A percentile compares a stretch with the other conserved stretches of the same genome.
Conservation (phyloP, 2,113 vertebrate genomes). For the Saguinus imperator region DNA sequence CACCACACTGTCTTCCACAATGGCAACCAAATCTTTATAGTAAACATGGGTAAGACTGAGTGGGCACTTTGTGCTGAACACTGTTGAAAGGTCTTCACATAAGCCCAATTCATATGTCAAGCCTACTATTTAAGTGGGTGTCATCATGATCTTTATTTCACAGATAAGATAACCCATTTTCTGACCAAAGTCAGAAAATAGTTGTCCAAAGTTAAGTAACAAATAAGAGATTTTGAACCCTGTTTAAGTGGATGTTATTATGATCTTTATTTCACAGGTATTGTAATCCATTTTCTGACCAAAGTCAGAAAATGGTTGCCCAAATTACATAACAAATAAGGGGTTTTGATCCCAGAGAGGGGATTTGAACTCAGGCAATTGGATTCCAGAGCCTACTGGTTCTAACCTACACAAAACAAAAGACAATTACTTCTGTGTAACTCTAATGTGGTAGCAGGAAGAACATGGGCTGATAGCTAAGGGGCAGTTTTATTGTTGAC, state of each 20-base stretch:
- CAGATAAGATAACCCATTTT: not conserved
- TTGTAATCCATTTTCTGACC: not conserved
- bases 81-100: no score
- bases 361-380: not conserved
- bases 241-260: not conserved
- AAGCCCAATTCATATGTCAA: no score
- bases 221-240: no score
- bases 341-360: not conserved
- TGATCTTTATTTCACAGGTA: not conserved
- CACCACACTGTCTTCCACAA: no score
- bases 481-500: not conserved
- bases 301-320: not conserved
- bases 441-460: not conserved
- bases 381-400: not conserved
- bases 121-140: no score
- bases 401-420: not conserved
- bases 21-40: no score
- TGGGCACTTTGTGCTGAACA: no score
- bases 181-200: not conserved
- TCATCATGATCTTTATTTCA: no score
- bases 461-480: not conserved
- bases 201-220: not conserved
- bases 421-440: not conserved
- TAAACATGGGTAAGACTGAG: no score
- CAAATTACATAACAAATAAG: not conserved